Evolutionary conservation across 2,113 vertebrate species (phyloP).

Genomic region (Antennarius striatus): DNA sequence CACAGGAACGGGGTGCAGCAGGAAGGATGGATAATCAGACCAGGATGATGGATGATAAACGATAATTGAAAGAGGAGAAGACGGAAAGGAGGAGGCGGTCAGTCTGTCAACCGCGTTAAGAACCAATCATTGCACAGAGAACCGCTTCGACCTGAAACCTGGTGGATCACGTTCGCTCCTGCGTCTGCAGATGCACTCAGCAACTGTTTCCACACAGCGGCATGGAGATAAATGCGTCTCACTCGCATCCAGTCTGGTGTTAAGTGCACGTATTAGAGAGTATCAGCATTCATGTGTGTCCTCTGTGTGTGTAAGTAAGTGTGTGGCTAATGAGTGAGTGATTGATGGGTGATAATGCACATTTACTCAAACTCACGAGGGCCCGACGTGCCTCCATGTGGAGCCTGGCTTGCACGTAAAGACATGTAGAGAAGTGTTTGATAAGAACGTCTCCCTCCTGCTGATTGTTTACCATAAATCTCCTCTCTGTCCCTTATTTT

Average conservation of each 20-base stretch:
- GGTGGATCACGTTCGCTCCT: slow-evolving; percentile 58
- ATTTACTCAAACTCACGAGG: slow-evolving; percentile 66
- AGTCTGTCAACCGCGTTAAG: slow-evolving; percentile 76
- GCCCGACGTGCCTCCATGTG: slow-evolving; percentile 59
- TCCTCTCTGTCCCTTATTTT: slow-evolving; percentile 37
- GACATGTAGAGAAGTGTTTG: slow-evolving; percentile 22
- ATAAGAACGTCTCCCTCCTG: slow-evolving; percentile 34
- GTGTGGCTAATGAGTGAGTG: slow-evolving; percentile 76
- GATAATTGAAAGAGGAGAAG: slow-evolving; percentile 27
- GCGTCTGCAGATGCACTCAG: slow-evolving; percentile 63
- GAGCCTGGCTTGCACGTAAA: slow-evolving; percentile 45
- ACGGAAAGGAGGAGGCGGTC: slow-evolving; percentile 49
- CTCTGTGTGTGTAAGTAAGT: slow-evolving; percentile 68
- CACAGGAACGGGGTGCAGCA: slow-evolving; percentile 10
- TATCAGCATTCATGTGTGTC: slow-evolving; percentile 69
- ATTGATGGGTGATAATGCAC: slow-evolving; percentile 77
- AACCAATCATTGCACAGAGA: slow-evolving; percentile 66
- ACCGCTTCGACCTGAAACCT: slow-evolving; percentile 71
- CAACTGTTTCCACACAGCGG: slow-evolving; percentile 58
- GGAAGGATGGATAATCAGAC: slow-evolving; percentile 20
- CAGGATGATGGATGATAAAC: slow-evolving; percentile 51
- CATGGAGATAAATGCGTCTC: slow-evolving; percentile 78
- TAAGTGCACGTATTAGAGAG: slow-evolving; percentile 71
- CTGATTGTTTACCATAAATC: slow-evolving; percentile 24
- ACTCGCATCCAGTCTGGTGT: slow-evolving; percentile 70